Evolutionary conservation across 2,797 vertebrate genomes (phyloP), one percentile per base, ranked within the genome.

Genomic region (Cossypha dichroa): DNA sequence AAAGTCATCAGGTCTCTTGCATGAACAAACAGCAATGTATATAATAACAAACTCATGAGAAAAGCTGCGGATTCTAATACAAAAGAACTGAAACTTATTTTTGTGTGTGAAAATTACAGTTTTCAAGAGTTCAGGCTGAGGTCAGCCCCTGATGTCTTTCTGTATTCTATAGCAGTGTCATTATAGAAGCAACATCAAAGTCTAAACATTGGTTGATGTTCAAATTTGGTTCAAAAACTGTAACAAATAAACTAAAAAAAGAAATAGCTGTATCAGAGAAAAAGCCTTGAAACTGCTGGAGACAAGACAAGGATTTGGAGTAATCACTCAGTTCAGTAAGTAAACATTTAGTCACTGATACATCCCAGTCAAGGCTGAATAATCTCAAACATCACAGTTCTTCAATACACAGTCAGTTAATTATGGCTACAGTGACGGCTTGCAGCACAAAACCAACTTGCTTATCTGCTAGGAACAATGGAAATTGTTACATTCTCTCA

Each of bases 301-400:
- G 88, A 75, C 74, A 91, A 93, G 92, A 69, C 66, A 85, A 90
- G 77, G 78, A 69, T 85, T 91, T 76, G 59, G 48, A 79, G 84
- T 90, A 90, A 94, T 92, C 81, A 68, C 45, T 96, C 94, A 92
- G 55, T 77, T 93, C 85, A 63, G 73, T 83, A 84, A 93, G 86
- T 96, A 97, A 97, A 96, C 92, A 85, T 88, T 94, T 96, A 73
- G 93, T 95, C 93, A 94, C 68, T 96, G 96, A 97, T 93, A 95
- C 80, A 95, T 84, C 25, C 66, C 92, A 93, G 95, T 88, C 78
- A 94, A 93, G 80, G 59, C 91, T 92, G 95, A 96, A 93, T 95
- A 93, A 97, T 94, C 96, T 93, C 91, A 96, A 87, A 95, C 80
- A 92, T 93, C 85, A 68, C 90, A 74, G 85, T 55, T 93, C 88